Conservation (phyloP, 1,140 invertebrate genomes). For the Sitodiplosis mosellana region DNA sequence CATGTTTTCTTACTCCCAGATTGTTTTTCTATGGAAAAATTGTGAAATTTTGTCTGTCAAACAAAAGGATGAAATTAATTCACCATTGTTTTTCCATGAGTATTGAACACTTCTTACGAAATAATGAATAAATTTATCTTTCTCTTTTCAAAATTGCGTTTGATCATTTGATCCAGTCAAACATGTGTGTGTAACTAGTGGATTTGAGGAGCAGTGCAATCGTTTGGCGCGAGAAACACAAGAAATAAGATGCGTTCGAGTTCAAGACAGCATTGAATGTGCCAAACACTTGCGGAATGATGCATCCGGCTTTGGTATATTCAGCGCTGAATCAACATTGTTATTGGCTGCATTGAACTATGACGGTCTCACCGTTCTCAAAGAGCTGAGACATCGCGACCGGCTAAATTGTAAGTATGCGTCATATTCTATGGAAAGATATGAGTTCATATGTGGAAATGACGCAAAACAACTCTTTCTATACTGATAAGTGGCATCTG, state of each 20-base stretch:
- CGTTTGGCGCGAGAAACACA: slow-evolving; percentile 10
- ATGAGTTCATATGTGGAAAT: too few relatives aligned
- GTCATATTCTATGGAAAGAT: too few relatives aligned
- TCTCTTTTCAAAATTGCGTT: too few relatives aligned
- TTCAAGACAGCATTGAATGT: slow-evolving; percentile 31
- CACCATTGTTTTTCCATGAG: too few relatives aligned
- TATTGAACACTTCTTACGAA: too few relatives aligned
- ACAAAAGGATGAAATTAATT: too few relatives aligned
- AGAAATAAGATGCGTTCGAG: slow-evolving; percentile 13
- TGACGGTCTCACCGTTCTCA: slow-evolving; percentile 24
- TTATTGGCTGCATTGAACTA: slow-evolving; percentile 28
- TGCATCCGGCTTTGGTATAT: slow-evolving; percentile 31
- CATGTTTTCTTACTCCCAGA: too few relatives aligned
- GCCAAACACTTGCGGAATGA: slow-evolving; percentile 26
- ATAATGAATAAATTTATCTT: too few relatives aligned
- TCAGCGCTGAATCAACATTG: slow-evolving; percentile 33
- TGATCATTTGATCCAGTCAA: slow-evolving; percentile 9
- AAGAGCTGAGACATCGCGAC: slow-evolving; percentile 26
- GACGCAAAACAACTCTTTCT: too few relatives aligned
- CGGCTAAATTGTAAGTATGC: slow-evolving; percentile 17
- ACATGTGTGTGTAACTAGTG: slow-evolving; percentile 13
- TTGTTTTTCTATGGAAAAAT: too few relatives aligned
- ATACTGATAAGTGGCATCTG: too few relatives aligned
- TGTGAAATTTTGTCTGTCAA: too few relatives aligned
- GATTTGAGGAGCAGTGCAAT: slow-evolving; percentile 5